Evolutionary conservation across 2,797 vertebrate species (phyloP), one percentile per base, ranked within the genome.

Genomic region (Falco columbarius): DNA sequence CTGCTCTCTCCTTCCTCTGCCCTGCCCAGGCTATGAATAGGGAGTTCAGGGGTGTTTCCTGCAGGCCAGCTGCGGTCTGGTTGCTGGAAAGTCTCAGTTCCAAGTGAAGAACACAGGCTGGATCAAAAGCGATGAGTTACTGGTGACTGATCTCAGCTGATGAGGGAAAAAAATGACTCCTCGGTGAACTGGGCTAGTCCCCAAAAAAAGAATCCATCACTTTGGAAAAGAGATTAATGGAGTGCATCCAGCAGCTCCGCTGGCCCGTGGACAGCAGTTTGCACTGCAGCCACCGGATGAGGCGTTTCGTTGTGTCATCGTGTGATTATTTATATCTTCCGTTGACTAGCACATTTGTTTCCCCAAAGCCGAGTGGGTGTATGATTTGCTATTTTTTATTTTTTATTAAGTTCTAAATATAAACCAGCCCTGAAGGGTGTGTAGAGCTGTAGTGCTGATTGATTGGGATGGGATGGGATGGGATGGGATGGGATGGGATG

Each of bases 391-490:
- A 80, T 93, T 96, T 97, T 97, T 96, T 92, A 96, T 93, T 81
- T 90, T 95, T 90, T 94, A 96, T 94, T 93, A 77, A 89, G 34
- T 81, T 94, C 94, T 96, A 97, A 97, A 97, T 96, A 97, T 96
- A 97, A 92, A 85, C 19, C 46, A 52, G 17, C 56, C 51, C 65
- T 47, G 71, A 92, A 95, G 95, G 90, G 88, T 92, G 90, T 95
- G 79, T 80, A 58, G 46, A 63, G 51, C 81, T 89, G 55, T 71
- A 68, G 81, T 42, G 70, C 54, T 97, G 93, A 97, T 94, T 96
- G 95, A 97, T 97, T 90, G 68, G 83, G 79, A 93, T 27, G 81
- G 94, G 92, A 95, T 27, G 81, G 94, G 92, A 95, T 86, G 85
- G 94, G 89, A 88, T 27, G 81, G 94, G 92, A 95, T 86, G 85